Conservation (phyloP, 2,113 vertebrate species). For the Cyprinodon tularosa region DNA sequence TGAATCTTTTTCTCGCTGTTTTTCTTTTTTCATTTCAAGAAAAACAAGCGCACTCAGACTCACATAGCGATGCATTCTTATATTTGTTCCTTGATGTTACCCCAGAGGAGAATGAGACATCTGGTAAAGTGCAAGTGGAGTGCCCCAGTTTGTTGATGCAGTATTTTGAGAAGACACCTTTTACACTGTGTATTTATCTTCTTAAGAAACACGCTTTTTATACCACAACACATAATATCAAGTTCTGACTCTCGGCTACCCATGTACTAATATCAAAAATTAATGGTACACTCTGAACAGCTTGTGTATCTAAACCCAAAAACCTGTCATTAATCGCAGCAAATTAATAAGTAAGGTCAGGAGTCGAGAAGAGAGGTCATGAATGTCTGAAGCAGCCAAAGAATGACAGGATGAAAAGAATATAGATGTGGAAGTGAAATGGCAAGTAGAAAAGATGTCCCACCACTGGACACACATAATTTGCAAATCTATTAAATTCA, state of each 20-base stretch:
- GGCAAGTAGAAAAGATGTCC: constrained; percentile 29
- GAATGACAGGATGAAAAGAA: constrained; percentile 25
- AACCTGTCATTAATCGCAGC: constrained; percentile 1
- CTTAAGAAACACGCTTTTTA: constrained; percentile 26
- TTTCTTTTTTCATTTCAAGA: constrained; percentile 21
- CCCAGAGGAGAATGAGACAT: constrained; percentile 42
- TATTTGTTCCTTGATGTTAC: constrained; percentile 56
- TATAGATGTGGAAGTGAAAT: constrained; percentile 22
- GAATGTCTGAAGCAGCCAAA: constrained; percentile 38
- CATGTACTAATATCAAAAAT: constrained; percentile 4
- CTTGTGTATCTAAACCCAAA: too few relatives aligned
- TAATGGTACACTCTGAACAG: too few relatives aligned
- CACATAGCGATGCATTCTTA: constrained; percentile 42
- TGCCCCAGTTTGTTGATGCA: constrained; percentile 50
- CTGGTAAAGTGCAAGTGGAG: constrained; percentile 27
- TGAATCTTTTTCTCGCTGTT: constrained; percentile 22
- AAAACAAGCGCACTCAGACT: constrained; percentile 22
- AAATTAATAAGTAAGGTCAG: constrained; percentile 34
- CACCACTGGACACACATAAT: constrained; percentile 39
- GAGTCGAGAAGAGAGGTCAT: constrained; percentile 18
- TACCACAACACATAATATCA: constrained; percentile 28
- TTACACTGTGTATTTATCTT: constrained; percentile 26
- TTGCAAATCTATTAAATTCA: constrained; percentile 43
- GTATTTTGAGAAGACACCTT: constrained; percentile 47
- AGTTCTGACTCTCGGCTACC: constrained; percentile 7